A percentile compares a stretch with the other conserved stretches of the same genome.
Evolutionary conservation across 2,113 vertebrate species (phyloP).

Genomic region (Myiozetetes cayanensis): DNA sequence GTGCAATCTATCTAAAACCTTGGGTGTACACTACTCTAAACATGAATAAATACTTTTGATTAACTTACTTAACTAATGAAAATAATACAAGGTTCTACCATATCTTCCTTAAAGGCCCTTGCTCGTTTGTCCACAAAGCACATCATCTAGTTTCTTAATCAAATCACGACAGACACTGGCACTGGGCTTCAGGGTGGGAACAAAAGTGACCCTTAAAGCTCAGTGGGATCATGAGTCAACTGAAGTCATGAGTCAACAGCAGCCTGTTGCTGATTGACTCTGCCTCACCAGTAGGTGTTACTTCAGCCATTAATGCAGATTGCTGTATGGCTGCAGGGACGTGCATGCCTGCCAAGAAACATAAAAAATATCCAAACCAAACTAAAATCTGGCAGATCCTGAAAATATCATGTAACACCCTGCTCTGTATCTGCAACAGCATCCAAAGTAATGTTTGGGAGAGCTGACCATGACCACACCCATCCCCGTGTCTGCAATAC

Average conservation of each 20-base stretch:
- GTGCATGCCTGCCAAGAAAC: constrained; percentile 69
- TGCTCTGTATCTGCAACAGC: constrained; percentile 36
- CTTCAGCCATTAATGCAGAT: constrained; percentile 68
- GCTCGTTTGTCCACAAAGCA: not conserved
- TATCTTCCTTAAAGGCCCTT: not conserved
- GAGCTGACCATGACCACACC: constrained; percentile 35
- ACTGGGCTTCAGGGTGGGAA: not conserved
- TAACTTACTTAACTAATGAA: not conserved
- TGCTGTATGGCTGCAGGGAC: constrained; percentile 33
- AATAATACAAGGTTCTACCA: not conserved
- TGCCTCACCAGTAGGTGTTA: constrained; percentile 72
- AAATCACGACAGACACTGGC: not conserved
- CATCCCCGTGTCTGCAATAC: not conserved
- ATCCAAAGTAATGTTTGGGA: constrained; percentile 58
- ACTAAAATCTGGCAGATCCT: constrained; percentile 72
- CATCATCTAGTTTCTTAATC: not conserved
- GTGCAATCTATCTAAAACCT: not conserved
- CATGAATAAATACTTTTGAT: not conserved
- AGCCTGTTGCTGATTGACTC: constrained; percentile 44
- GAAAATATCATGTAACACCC: constrained; percentile 62
- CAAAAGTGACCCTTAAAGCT: not conserved
- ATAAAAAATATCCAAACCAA: constrained; percentile 78
- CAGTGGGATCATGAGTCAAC: constrained; percentile 8
- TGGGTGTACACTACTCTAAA: not conserved
- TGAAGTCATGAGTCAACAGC: constrained; percentile 47